These are phyloP conservation scores for Rousettus leschenaultii DNA, from an alignment of 2,113 vertebrate species.

Conservation along the genomic window DNA sequence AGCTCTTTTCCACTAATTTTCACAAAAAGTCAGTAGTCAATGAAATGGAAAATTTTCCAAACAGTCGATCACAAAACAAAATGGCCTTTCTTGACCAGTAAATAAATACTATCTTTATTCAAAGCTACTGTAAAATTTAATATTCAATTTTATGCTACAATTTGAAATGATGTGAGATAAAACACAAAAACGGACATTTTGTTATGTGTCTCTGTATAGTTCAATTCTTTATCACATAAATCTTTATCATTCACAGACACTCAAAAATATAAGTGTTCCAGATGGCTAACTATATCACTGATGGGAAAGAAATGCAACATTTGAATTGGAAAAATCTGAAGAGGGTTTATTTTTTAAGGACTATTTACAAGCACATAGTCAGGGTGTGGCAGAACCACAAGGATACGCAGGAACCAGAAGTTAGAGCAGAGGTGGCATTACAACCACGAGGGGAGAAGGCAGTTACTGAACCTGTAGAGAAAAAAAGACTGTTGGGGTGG, in stretches of 20 bases:
- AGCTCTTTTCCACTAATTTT: neutral
- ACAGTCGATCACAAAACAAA: neutral
- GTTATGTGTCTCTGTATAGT: neutral
- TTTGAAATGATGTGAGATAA: constrained; percentile 30
- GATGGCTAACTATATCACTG: neutral
- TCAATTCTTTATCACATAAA: constrained; percentile 11
- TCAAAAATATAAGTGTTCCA: constrained; percentile 10
- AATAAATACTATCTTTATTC: neutral
- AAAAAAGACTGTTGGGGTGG: neutral
- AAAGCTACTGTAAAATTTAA: constrained; percentile 37
- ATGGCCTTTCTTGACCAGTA: neutral
- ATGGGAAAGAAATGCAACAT: neutral
- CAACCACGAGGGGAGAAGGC: neutral
- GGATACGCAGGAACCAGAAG: neutral
- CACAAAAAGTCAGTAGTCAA: neutral
- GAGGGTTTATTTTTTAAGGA: neutral
- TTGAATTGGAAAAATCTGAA: neutral
- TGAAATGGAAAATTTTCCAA: neutral
- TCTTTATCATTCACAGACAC: neutral
- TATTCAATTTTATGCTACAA: neutral
- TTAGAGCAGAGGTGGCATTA: neutral
- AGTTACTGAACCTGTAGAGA: neutral
- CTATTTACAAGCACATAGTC: neutral
- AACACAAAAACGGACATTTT: constrained; percentile 6
- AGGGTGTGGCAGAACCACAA: neutral